Percentiles rank a stretch among this genome's conserved stretches.
phyloP scores from a whole-genome alignment of 2,113 vertebrate species.

The Pogona vitticeps region DNA sequence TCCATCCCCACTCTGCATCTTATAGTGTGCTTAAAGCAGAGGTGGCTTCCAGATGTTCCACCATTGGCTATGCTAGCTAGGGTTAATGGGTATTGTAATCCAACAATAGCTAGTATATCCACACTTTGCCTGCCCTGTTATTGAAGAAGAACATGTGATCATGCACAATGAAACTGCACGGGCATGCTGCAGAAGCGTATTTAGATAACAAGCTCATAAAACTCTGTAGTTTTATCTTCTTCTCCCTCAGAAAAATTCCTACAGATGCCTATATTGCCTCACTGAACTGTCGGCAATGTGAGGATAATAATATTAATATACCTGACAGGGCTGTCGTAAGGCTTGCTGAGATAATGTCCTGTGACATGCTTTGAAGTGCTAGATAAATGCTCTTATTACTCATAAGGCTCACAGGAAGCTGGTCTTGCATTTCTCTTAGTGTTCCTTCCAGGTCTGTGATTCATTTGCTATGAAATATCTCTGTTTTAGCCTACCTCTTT shows the following conservation, averaged over 20 bases:
- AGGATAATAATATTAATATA: background rate
- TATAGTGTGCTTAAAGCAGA: no score
- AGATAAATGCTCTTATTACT: background rate
- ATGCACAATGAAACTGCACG: no score
- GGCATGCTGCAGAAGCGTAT: background rate
- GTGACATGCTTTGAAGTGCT: background rate
- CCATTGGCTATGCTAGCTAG: background rate
- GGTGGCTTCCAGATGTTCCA: background rate
- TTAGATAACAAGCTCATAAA: background rate
- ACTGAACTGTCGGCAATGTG: background rate
- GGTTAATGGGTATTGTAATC: background rate
- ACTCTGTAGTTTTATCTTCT: background rate
- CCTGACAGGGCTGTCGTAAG: background rate
- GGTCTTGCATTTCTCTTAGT: background rate
- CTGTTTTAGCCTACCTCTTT: background rate
- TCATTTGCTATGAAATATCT: background rate
- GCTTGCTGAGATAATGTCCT: background rate
- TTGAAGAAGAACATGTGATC: background rate
- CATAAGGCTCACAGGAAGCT: background rate
- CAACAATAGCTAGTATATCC: background rate
- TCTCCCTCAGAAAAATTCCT: background rate
- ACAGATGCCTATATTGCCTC: background rate
- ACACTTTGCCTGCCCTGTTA: background rate
- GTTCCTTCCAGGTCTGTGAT: background rate
- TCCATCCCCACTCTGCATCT: no score